These are phyloP conservation scores for Perdita meconis DNA, from an alignment of 2,888 invertebrate genomes.

Conservation along the genomic window DNA sequence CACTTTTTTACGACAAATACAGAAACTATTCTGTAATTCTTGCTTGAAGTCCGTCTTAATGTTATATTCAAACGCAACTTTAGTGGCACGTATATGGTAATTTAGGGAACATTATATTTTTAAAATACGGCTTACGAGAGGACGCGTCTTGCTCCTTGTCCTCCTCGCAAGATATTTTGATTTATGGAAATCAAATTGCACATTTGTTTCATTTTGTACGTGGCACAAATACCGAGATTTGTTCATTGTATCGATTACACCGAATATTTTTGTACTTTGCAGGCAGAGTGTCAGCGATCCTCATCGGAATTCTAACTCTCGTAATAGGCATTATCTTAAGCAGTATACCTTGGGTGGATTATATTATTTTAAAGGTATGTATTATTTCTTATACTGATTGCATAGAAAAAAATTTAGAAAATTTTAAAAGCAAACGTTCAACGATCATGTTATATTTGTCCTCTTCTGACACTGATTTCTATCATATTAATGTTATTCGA, in stretches of 20 bases:
- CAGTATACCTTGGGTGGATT: slow-evolving; percentile 95
- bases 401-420: no score
- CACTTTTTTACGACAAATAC: not conserved
- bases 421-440: no score
- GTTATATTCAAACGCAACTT: no score
- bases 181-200: not conserved
- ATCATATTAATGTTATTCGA: no score
- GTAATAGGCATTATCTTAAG: slow-evolving; percentile 92
- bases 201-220: not conserved
- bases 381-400: no score
- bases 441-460: no score
- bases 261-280: slow-evolving; percentile 78
- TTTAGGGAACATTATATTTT: not conserved
- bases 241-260: not conserved
- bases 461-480: no score
- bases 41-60: no score
- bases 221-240: not conserved
- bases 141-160: not conserved
- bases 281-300: slow-evolving; percentile 92
- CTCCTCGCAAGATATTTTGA: no score
- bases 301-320: slow-evolving; percentile 92
- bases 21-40: not conserved
- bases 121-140: not conserved
- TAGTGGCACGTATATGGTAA: not conserved
- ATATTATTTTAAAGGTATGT: slow-evolving; percentile 92